These are phyloP conservation scores for Turnix velox DNA, from an alignment of 2,113 vertebrate species.

Conservation along the genomic window DNA sequence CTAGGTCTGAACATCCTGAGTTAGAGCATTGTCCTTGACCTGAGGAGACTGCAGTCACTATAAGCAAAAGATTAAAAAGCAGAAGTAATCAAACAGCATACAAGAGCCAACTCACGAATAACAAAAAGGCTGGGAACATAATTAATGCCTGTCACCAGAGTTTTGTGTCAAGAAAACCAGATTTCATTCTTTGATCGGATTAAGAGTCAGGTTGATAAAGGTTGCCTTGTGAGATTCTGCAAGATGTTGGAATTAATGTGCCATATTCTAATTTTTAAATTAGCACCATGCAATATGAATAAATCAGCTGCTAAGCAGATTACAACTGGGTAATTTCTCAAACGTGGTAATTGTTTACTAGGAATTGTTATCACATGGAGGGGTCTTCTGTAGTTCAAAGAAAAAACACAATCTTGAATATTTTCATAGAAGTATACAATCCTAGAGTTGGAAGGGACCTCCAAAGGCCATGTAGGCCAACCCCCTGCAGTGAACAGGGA, in stretches of 20 bases:
- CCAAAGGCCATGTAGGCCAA: too few relatives aligned
- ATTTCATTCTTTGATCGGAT: slow-evolving; percentile 6
- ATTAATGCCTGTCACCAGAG: slow-evolving; percentile 22
- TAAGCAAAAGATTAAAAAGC: slow-evolving; percentile 25
- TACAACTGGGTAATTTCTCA: neutral
- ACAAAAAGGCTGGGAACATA: neutral
- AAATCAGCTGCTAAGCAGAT: neutral
- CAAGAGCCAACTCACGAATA: neutral
- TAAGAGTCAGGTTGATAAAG: neutral
- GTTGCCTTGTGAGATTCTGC: neutral
- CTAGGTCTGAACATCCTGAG: neutral
- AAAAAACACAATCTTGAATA: neutral
- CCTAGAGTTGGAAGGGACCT: too few relatives aligned
- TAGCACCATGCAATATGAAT: neutral
- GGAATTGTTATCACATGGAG: neutral
- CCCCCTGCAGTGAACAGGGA: too few relatives aligned
- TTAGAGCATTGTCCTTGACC: neutral
- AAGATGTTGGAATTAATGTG: neutral
- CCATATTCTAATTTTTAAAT: neutral
- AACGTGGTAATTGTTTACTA: neutral
- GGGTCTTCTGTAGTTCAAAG: neutral
- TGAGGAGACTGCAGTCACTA: neutral
- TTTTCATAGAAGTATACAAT: too few relatives aligned
- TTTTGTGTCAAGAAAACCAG: slow-evolving; percentile 8
- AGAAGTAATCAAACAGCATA: neutral